Percentiles rank a stretch among this genome's conserved stretches.
These are phyloP conservation scores for Troides helena DNA, from an alignment of 2,888 invertebrate genomes.

Conservation along the genomic window DNA sequence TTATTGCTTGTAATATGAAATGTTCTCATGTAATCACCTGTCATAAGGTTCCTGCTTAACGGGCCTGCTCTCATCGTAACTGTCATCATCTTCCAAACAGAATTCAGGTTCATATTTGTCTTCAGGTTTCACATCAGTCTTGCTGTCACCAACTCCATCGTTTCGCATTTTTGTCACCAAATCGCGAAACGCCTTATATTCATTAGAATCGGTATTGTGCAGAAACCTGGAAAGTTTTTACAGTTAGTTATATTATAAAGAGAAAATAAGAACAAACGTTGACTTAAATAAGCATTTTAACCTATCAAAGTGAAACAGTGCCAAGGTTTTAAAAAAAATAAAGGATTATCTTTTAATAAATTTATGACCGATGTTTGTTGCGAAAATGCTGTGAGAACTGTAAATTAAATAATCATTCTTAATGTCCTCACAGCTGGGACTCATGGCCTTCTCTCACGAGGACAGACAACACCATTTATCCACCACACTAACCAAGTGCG, in stretches of 20 bases:
- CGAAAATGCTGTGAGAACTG: too few species aligned
- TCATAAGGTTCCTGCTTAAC: constrained; percentile 64
- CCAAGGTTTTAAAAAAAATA: constrained; percentile 18
- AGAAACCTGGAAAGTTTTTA: constrained; percentile 69
- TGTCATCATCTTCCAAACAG: constrained; percentile 73
- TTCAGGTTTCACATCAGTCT: constrained; percentile 67
- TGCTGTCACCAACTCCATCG: constrained; percentile 47
- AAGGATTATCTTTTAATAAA: not conserved
- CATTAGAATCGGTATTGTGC: constrained; percentile 66
- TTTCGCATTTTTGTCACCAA: constrained; percentile 57
- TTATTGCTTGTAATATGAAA: too few species aligned
- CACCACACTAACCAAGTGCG: too few species aligned
- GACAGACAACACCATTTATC: too few species aligned
- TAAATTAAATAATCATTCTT: too few species aligned
- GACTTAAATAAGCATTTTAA: constrained; percentile 47
- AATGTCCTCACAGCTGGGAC: too few species aligned
- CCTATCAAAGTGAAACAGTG: constrained; percentile 52
- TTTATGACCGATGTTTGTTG: too few species aligned
- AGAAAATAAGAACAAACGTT: constrained; percentile 52
- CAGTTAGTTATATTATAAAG: constrained; percentile 39
- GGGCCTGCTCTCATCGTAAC: constrained; percentile 58
- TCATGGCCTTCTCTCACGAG: too few species aligned
- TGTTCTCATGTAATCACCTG: constrained; percentile 44
- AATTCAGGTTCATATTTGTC: constrained; percentile 78
- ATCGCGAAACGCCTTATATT: constrained; percentile 72